Conservation (phyloP, 2,888 invertebrate species). For the Polyploca ridens region DNA sequence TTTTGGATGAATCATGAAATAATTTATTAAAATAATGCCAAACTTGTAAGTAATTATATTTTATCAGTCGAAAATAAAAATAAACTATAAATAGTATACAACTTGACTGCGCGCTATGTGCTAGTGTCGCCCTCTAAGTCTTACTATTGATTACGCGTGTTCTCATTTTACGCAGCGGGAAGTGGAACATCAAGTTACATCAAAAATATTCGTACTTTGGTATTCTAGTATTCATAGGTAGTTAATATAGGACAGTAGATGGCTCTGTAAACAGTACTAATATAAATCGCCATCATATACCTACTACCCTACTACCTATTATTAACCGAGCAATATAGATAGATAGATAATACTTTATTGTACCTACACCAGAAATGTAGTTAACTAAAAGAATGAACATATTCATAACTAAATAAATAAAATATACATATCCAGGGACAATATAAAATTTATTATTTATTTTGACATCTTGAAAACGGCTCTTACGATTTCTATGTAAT, state of each 20-base stretch:
- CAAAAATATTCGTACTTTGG: constrained; percentile 42
- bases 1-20: background rate
- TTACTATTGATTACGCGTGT: constrained; percentile 68
- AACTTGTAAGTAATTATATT: constrained; percentile 12
- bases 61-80: constrained; percentile 26
- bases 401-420: too few relatives aligned
- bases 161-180: constrained; percentile 56
- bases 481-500: too few relatives aligned
- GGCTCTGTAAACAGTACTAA: constrained; percentile 47
- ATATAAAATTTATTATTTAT: too few relatives aligned
- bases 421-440: too few relatives aligned
- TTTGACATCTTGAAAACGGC: too few relatives aligned
- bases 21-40: background rate
- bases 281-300: background rate
- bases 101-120: constrained; percentile 37
- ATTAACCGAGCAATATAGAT: too few relatives aligned
- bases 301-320: too few relatives aligned
- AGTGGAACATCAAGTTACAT: constrained; percentile 38
- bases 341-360: too few relatives aligned
- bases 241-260: constrained; percentile 60
- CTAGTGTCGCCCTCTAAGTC: constrained; percentile 67
- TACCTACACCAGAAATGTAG: too few relatives aligned
- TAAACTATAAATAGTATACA: constrained; percentile 20
- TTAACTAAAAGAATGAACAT: too few relatives aligned
- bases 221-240: constrained; percentile 50